phyloP scores from a whole-genome alignment of 2,888 invertebrate species.

The Noctua pronuba region DNA sequence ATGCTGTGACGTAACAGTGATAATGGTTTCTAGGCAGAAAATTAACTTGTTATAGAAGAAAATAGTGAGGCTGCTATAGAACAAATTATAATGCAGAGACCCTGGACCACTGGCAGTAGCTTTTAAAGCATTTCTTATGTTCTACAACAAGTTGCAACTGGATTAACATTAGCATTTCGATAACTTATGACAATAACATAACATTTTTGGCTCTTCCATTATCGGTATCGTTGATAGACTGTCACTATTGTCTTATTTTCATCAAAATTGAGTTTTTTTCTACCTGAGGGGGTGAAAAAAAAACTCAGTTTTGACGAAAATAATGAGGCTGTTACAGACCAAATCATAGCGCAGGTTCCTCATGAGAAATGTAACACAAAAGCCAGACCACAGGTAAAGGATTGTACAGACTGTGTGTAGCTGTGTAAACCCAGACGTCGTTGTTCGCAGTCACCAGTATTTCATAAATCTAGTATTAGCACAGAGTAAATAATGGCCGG shows the following conservation, averaged over 20 bases:
- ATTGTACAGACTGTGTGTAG: slow-evolving; percentile 13
- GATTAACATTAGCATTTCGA: too few relatives aligned
- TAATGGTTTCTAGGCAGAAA: background rate
- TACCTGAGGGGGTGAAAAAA: too few relatives aligned
- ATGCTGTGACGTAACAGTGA: background rate
- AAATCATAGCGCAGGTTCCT: background rate
- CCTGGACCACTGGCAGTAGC: too few relatives aligned
- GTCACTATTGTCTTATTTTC: background rate
- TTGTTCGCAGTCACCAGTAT: slow-evolving; percentile 23
- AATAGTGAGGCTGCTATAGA: background rate
- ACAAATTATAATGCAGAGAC: too few relatives aligned
- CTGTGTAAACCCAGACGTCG: slow-evolving; percentile 20
- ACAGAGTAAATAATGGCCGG: slow-evolving; percentile 60
- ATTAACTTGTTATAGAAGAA: background rate
- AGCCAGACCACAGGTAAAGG: slow-evolving; percentile 7
- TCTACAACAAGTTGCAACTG: too few relatives aligned
- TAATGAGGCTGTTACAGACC: background rate
- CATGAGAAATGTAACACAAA: slow-evolving; percentile 10
- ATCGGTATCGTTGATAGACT: background rate
- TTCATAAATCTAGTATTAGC: slow-evolving; percentile 64
- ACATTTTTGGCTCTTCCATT: too few relatives aligned
- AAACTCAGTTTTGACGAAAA: background rate
- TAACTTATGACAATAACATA: too few relatives aligned
- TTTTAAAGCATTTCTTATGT: too few relatives aligned
- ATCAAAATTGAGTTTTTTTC: too few relatives aligned